Conservation (phyloP, 2,888 invertebrate species). For the Hydrotaea cyrtoneurina region DNA sequence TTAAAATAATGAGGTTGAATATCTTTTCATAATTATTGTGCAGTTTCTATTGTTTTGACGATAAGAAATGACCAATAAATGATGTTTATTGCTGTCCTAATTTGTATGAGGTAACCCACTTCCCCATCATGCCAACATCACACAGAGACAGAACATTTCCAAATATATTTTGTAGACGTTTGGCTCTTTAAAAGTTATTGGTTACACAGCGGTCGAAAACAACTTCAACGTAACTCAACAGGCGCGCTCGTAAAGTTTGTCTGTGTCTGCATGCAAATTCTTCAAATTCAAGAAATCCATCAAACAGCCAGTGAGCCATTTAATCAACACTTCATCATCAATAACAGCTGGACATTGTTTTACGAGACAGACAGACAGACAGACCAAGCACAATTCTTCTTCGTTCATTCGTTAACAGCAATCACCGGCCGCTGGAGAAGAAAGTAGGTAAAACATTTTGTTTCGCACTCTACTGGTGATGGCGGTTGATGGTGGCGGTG, state of each 20-base stretch:
- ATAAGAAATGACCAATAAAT: constrained; percentile 14
- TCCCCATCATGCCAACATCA: background rate
- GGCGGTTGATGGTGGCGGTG: constrained; percentile 23
- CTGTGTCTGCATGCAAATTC: background rate
- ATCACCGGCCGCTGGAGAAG: background rate
- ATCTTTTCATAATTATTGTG: background rate
- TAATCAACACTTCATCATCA: constrained; percentile 78
- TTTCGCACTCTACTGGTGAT: background rate
- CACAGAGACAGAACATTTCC: background rate
- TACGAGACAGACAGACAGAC: constrained; percentile 23
- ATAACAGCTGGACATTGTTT: constrained; percentile 71
- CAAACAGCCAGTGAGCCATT: constrained; percentile 43
- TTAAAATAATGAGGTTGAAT: background rate
- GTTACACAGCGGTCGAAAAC: constrained; percentile 13
- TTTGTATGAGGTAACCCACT: background rate
- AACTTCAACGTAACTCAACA: background rate
- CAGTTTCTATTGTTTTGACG: background rate
- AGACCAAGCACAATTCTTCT: constrained; percentile 4
- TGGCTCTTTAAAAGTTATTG: constrained; percentile 5
- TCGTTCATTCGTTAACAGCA: background rate
- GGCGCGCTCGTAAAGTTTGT: background rate
- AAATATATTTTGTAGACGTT: background rate
- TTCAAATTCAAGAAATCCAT: constrained; percentile 67
- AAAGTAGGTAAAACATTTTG: constrained; percentile 8
- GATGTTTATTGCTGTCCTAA: background rate